Conservation (phyloP, 2,113 vertebrate genomes). For the Saguinus midas region DNA sequence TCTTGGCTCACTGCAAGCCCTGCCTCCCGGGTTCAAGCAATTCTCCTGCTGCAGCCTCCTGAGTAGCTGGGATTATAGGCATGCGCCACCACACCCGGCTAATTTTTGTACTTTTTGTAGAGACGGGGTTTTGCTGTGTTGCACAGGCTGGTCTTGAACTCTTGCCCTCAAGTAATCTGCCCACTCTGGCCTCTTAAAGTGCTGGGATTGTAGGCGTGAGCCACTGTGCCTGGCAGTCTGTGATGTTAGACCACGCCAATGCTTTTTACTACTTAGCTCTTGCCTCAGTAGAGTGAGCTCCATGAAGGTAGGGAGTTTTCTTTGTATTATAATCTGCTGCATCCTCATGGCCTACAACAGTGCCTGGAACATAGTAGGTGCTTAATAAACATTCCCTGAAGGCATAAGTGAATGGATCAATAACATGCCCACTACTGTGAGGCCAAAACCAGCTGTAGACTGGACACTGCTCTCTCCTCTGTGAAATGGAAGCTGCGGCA, state of each 20-base stretch:
- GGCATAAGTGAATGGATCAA: not conserved
- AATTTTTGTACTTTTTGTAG: too few relatives aligned
- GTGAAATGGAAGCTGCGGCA: not conserved
- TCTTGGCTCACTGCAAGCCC: too few relatives aligned
- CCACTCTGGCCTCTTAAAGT: too few relatives aligned
- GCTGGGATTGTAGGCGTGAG: too few relatives aligned
- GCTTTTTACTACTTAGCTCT: not conserved
- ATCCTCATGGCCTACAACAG: not conserved
- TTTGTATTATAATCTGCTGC: not conserved
- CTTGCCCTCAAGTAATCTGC: not conserved
- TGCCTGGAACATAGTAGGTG: not conserved
- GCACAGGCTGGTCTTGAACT: too few relatives aligned
- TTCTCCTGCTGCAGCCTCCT: too few relatives aligned
- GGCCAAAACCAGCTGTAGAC: not conserved
- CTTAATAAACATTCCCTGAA: not conserved
- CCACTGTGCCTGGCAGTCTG: not conserved
- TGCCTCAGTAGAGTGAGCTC: not conserved
- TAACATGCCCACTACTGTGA: not conserved
- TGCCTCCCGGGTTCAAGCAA: too few relatives aligned
- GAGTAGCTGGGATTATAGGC: too few relatives aligned
- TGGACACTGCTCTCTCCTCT: not conserved
- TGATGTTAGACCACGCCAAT: not conserved
- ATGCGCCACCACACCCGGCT: too few relatives aligned
- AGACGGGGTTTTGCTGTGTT: too few relatives aligned
- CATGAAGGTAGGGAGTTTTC: not conserved